Evolutionary conservation across 1,140 invertebrate genomes (phyloP).

Genomic region (Oryzaephilus surinamensis): DNA sequence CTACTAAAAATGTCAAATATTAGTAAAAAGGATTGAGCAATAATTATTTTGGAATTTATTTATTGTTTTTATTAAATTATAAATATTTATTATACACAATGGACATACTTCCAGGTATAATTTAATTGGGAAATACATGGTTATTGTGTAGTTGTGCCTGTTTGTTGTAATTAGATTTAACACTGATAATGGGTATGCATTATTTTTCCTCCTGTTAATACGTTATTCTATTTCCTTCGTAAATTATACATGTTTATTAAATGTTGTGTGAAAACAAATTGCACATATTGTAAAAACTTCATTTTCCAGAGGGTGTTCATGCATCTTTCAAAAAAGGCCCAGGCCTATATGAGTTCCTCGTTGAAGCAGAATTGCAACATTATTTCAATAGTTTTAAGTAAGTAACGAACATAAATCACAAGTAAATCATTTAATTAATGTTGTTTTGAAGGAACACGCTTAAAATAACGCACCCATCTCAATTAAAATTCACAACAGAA

Average conservation of each 20-base stretch:
- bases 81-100: constrained; percentile 21
- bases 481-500: constrained; percentile 93
- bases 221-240: neutral
- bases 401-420: no score
- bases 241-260: neutral
- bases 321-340: constrained; percentile 42
- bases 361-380: constrained; percentile 82
- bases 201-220: constrained; percentile 11
- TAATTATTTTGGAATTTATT: constrained; percentile 17
- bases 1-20: no score
- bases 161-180: constrained; percentile 16
- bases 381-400: constrained; percentile 64
- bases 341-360: constrained; percentile 80
- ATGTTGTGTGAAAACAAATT: neutral
- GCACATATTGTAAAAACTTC: neutral
- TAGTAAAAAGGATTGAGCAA: constrained; percentile 17
- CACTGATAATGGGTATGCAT: constrained; percentile 16
- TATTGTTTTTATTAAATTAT: constrained; percentile 22
- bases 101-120: constrained; percentile 31
- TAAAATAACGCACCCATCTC: constrained; percentile 78
- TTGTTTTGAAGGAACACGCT: constrained; percentile 52
- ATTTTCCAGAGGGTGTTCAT: constrained; percentile 30
- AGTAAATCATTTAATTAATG: no score
- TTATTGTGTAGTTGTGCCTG: constrained; percentile 11
- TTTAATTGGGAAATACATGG: constrained; percentile 12